Evolutionary conservation across 2,113 vertebrate genomes (phyloP).

Genomic region (Hippocampus zosterae): DNA sequence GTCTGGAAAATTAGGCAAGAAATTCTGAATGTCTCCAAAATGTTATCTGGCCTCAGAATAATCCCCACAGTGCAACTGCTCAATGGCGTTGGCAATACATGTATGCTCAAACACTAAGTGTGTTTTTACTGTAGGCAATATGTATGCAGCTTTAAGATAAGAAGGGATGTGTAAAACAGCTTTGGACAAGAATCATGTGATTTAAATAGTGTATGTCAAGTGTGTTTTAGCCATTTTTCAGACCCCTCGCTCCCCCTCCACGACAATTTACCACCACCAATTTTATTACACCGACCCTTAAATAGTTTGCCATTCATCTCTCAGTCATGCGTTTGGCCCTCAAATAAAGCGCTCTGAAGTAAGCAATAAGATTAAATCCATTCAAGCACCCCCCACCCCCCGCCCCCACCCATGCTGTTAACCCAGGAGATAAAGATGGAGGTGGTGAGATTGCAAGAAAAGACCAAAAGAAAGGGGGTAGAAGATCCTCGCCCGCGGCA

Average conservation of each 20-base stretch:
- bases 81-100: background rate
- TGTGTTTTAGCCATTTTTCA: conserved; percentile 10
- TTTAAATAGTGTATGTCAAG: background rate
- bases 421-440: conserved; percentile 26
- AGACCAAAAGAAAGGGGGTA: conserved; percentile 42
- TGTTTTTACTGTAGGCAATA: background rate
- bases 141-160: conserved; percentile 30
- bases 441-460: conserved; percentile 20
- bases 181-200: conserved; percentile 3
- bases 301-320: conserved; percentile 36
- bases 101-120: background rate
- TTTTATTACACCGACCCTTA: conserved; percentile 14
- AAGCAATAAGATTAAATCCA: conserved; percentile 44
- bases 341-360: conserved; percentile 41
- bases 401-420: background rate
- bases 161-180: background rate
- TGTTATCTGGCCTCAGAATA: background rate
- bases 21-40: no score
- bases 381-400: conserved; percentile 20
- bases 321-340: conserved; percentile 32
- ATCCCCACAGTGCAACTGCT: background rate
- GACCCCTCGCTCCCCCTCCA: background rate
- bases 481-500: conserved; percentile 46
- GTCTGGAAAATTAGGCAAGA: no score
- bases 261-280: conserved; percentile 4